A percentile compares a stretch with the other conserved stretches of the same genome.
These are phyloP conservation scores for Ophioderma brevispina DNA, from an alignment of 35 echinoderm and acorn worm genomes.

Conservation along the genomic window DNA sequence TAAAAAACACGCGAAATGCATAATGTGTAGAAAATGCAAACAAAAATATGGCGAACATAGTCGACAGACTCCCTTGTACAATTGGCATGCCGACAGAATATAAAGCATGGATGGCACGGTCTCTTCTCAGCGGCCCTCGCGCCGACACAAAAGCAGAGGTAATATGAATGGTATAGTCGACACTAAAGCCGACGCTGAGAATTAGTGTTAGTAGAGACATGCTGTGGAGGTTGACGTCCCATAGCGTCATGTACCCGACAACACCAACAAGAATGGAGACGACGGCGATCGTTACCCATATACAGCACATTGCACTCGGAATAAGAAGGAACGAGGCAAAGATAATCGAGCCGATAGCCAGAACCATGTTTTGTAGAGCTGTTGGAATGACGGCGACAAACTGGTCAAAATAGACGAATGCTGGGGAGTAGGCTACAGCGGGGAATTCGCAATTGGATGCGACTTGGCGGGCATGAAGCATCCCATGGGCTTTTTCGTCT, in stretches of 20 bases:
- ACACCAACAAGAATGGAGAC: constrained; percentile 60
- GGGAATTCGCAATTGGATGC: constrained; percentile 34
- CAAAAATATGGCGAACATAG: constrained; percentile 39
- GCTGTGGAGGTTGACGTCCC: constrained; percentile 60
- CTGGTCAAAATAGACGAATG: constrained; percentile 77
- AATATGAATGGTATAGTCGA: constrained; percentile 77
- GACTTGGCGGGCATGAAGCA: constrained; percentile 44
- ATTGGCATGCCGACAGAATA: constrained; percentile 61
- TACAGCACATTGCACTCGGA: constrained; percentile 43
- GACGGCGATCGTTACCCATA: constrained; percentile 47
- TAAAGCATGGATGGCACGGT: background rate
- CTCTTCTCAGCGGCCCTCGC: background rate
- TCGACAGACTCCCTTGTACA: constrained; percentile 40
- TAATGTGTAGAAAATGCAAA: constrained; percentile 23
- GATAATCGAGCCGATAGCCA: constrained; percentile 59
- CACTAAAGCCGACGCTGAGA: constrained; percentile 71
- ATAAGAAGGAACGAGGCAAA: constrained; percentile 60
- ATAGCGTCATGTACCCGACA: constrained; percentile 68
- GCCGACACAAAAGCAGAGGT: constrained; percentile 47
- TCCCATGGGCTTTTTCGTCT: constrained; percentile 52
- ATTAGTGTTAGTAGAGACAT: constrained; percentile 79
- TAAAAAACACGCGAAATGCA: constrained; percentile 61
- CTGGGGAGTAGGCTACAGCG: constrained; percentile 40
- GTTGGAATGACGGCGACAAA: constrained; percentile 51
- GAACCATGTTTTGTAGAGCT: constrained; percentile 53